Evolutionary conservation across 1,140 invertebrate species (phyloP), one percentile per base, ranked within the genome.

Genomic region (Anoplolepis gracilipes): DNA sequence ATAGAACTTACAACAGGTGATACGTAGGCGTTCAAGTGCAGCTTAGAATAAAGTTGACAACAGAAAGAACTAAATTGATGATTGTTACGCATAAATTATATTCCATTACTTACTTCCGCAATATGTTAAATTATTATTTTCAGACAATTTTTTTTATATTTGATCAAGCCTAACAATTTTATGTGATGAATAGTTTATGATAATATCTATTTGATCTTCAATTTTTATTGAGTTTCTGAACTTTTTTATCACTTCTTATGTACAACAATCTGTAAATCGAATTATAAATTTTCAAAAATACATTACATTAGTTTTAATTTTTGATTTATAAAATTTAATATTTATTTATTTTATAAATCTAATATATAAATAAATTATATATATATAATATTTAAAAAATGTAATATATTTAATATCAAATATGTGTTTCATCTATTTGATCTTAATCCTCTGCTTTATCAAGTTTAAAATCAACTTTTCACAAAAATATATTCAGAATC

Each of bases 31-130:
- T 92, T 64, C 75, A 75, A 73, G 77, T 76, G 77, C 46, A 61
- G 36, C 86, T 76, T 79, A 67, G 85, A 92, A 92, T 92, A 89
- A 89, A 85, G 82, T 72, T 92, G 88, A 88, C 88, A 84, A 84
- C 25, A 55, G n/a, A 49, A 19, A 57, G 61, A 53, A 64, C 8
- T 57, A 11, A 59, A 81, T 81, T 46, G 57, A 67, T 59, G 16
- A 46, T 70, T 7, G n/a, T 84, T 84, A 57, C 7, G 11, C 36
- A 39, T 62, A 84, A 73, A 62, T 69, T 28, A 6, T 22, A 42
- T 22, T 5, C 22, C 28, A 11, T 39, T n/a, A 46, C n/a, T 49
- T 22, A 36, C 61, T 19, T 53, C 57, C 55, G 49, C 36, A 8
- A 49, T 69, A 61, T 28, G 1, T 69, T 59, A 49, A 36, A 22